Percentiles rank a stretch among this genome's conserved stretches.
Conservation (phyloP, 2,113 vertebrate genomes). For the Helogale parvula region DNA sequence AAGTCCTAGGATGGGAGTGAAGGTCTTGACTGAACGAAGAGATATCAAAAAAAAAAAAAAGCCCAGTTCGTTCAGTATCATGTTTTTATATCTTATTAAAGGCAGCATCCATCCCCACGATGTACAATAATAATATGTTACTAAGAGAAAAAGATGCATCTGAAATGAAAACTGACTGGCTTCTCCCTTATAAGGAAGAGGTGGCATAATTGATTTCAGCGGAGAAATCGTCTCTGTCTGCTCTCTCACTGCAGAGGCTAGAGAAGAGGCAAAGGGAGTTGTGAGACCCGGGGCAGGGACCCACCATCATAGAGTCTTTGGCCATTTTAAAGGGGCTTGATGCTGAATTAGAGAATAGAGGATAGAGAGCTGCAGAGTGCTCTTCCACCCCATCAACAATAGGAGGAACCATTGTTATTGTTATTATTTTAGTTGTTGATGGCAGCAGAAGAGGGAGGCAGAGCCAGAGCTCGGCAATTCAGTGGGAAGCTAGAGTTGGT, state of each 20-base stretch:
- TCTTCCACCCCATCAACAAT: neutral
- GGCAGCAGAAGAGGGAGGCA: neutral
- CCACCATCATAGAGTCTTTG: neutral
- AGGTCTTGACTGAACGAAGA: slow-evolving; percentile 40
- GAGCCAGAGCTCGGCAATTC: neutral
- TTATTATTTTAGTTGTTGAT: neutral
- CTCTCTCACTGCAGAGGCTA: neutral
- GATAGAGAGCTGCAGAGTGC: neutral
- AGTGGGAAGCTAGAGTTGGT: neutral
- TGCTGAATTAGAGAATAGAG: neutral
- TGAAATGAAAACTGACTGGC: neutral
- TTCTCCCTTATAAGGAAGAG: slow-evolving; percentile 41
- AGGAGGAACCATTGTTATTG: neutral
- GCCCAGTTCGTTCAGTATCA: neutral
- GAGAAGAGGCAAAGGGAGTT: accelerated
- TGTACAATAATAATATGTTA: neutral
- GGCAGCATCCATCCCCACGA: neutral
- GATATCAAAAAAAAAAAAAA: neutral
- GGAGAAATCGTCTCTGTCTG: neutral
- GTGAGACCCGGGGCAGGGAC: neutral
- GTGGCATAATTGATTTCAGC: neutral
- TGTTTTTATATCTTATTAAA: slow-evolving; percentile 34
- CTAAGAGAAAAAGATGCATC: neutral
- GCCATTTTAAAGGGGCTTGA: neutral
- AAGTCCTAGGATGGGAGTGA: neutral